These are phyloP conservation scores for Balearica regulorum DNA, from an alignment of 2,797 vertebrate genomes.

Conservation along the genomic window DNA sequence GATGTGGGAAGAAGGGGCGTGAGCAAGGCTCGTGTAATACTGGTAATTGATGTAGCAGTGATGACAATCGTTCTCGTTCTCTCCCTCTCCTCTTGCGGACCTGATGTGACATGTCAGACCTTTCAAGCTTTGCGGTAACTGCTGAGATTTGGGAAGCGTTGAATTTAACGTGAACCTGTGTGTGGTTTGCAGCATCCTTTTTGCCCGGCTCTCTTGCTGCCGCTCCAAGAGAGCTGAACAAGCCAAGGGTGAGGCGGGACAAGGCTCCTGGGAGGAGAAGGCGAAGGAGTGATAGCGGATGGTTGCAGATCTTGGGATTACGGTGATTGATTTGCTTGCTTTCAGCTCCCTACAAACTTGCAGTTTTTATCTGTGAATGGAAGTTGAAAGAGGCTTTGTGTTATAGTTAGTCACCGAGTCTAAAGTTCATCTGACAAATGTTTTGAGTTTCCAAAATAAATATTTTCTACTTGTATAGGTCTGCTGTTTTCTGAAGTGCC, in stretches of 20 bases:
- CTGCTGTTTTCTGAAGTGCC: neutral
- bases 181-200: neutral
- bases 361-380: neutral
- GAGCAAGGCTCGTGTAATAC: neutral
- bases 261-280: neutral
- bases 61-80: neutral
- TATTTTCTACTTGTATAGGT: fast-evolving
- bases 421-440: neutral
- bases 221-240: fast-evolving
- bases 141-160: neutral
- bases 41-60: neutral
- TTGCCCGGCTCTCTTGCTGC: neutral
- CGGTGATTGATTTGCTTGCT: fast-evolving
- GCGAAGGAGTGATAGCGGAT: fast-evolving
- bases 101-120: neutral
- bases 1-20: neutral
- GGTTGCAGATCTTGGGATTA: neutral
- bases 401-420: neutral
- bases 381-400: neutral
- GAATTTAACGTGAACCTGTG: fast-evolving
- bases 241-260: neutral
- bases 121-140: neutral
- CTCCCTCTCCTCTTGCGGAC: neutral
- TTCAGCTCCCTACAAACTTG: neutral
- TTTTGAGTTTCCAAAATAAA: neutral